A percentile compares a stretch with the other conserved stretches of the same genome.
These are phyloP conservation scores for Paratrypauchen microcephalus DNA, from an alignment of 2,797 vertebrate genomes.

Conservation along the genomic window DNA sequence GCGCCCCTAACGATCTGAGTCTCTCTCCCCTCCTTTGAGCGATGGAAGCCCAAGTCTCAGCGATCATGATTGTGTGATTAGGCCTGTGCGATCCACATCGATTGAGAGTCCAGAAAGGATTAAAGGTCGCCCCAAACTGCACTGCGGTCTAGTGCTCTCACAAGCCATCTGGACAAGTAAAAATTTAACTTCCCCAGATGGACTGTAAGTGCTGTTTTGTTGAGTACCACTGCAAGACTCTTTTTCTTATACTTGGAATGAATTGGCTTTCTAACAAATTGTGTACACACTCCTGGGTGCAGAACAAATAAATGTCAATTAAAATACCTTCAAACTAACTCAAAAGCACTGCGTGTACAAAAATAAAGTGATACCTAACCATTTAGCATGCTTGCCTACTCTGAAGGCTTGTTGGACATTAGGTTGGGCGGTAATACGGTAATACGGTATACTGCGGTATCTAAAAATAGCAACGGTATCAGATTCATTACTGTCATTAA, in stretches of 20 bases:
- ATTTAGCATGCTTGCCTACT: neutral
- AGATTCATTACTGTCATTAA: too few species aligned
- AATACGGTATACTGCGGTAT: too few species aligned
- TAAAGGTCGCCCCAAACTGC: conserved; percentile 58
- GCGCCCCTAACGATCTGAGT: conserved; percentile 25
- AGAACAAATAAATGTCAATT: conserved; percentile 2
- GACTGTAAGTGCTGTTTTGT: conserved; percentile 4
- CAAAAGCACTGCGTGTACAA: neutral
- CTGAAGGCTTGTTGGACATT: too few species aligned
- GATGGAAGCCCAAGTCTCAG: conserved; percentile 24
- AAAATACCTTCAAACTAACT: neutral
- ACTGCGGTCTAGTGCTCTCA: conserved; percentile 53
- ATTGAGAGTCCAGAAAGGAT: conserved; percentile 35
- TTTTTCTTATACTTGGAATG: conserved; percentile 4
- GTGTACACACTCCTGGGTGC: neutral
- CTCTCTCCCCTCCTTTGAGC: conserved; percentile 18
- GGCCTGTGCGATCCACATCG: conserved; percentile 56
- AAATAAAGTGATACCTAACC: neutral
- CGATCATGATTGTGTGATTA: conserved; percentile 43
- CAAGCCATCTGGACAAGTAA: conserved; percentile 46
- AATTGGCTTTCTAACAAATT: neutral
- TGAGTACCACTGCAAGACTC: conserved; percentile 3
- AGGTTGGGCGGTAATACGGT: too few species aligned
- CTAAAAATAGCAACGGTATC: too few species aligned
- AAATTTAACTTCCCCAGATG: conserved; percentile 18